phyloP scores from a whole-genome alignment of 2,888 invertebrate genomes.

The Harmothoe impar region DNA sequence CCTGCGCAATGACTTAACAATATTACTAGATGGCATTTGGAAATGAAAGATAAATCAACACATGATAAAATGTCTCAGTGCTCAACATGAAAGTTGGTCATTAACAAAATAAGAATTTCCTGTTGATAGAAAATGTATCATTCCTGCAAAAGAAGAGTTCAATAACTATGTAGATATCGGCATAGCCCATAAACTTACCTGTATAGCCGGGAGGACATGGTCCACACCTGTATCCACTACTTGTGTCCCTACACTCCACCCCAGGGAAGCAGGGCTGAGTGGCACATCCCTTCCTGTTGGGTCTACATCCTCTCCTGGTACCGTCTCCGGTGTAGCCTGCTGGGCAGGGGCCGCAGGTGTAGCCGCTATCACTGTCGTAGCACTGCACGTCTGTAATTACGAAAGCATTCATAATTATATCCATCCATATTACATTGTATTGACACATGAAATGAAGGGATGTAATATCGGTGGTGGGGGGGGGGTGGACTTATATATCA shows the following conservation, averaged over 20 bases:
- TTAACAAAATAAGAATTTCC: too few species aligned
- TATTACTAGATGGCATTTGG: too few species aligned
- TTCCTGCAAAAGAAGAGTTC: too few species aligned
- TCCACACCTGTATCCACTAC: slow-evolving; percentile 82
- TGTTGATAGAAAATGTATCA: too few species aligned
- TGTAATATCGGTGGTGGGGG: too few species aligned
- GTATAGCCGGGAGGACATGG: slow-evolving; percentile 88
- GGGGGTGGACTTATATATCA: too few species aligned
- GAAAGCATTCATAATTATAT: not conserved
- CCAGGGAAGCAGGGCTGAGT: slow-evolving; percentile 79
- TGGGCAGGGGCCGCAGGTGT: slow-evolving; percentile 90
- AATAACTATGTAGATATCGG: too few species aligned
- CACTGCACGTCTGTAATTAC: slow-evolving; percentile 62
- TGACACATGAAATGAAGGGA: too few species aligned
- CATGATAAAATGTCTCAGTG: too few species aligned
- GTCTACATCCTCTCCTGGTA: slow-evolving; percentile 83
- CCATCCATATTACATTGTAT: not conserved
- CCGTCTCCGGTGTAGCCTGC: slow-evolving; percentile 89
- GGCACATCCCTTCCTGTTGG: slow-evolving; percentile 52
- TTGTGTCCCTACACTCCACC: slow-evolving; percentile 87
- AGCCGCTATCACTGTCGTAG: slow-evolving; percentile 85
- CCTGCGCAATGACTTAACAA: too few species aligned
- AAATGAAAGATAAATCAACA: too few species aligned
- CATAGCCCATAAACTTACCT: slow-evolving; percentile 84
- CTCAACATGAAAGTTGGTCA: too few species aligned